These are phyloP conservation scores for Anthrax anthrax DNA, from an alignment of 2,888 invertebrate species.

Conservation along the genomic window DNA sequence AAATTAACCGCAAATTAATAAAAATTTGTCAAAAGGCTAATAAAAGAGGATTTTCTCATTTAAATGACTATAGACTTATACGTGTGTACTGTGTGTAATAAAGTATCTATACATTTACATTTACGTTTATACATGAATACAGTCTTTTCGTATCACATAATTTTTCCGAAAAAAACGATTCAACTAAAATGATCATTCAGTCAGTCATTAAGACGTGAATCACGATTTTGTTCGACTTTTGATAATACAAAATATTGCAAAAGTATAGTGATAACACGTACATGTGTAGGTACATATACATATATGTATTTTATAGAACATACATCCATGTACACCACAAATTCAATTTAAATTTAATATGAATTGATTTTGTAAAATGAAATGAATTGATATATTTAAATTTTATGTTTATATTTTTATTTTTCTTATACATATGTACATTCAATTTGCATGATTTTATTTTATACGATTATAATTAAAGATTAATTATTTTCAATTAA, in stretches of 20 bases:
- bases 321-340: too few relatives aligned
- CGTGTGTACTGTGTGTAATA: too few relatives aligned
- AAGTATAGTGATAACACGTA: too few relatives aligned
- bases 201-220: neutral
- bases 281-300: too few relatives aligned
- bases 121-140: too few relatives aligned
- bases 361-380: too few relatives aligned
- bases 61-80: neutral
- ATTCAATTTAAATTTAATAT: too few relatives aligned
- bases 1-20: slow-evolving; percentile 9
- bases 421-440: neutral
- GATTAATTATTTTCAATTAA: neutral
- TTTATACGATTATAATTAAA: neutral
- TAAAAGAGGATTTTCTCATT: neutral
- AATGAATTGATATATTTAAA: neutral
- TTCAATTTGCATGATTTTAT: neutral
- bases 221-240: neutral
- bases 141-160: neutral
- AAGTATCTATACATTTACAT: too few relatives aligned
- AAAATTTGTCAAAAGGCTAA: slow-evolving; percentile 5
- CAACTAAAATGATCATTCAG: neutral
- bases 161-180: neutral
- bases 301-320: too few relatives aligned
- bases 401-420: neutral
- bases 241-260: neutral